Evolutionary conservation across 1,140 invertebrate genomes (phyloP).

Genomic region (Trichomalopsis sarcophagae): DNA sequence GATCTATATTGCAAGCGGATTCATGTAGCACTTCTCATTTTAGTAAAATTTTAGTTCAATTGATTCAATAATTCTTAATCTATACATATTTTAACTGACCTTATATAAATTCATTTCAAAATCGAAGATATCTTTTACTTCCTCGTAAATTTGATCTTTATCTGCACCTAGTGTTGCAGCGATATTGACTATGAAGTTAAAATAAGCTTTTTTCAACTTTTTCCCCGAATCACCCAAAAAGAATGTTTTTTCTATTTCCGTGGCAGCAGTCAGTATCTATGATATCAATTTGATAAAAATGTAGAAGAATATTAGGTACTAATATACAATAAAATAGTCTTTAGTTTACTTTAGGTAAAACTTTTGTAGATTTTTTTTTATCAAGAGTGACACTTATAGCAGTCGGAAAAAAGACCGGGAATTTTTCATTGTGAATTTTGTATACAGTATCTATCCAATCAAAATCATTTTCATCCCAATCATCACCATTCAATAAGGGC

Average conservation of each 20-base stretch:
- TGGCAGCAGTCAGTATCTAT: neutral
- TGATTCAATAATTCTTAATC: no score
- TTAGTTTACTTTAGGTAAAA: neutral
- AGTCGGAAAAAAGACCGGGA: constrained; percentile 92
- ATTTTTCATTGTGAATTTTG: constrained; percentile 85
- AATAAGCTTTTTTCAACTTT: neutral
- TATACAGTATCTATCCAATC: constrained; percentile 88
- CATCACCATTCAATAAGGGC: constrained; percentile 88
- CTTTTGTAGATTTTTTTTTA: neutral
- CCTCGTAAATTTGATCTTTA: constrained; percentile 65
- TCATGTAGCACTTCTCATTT: neutral
- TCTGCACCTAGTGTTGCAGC: constrained; percentile 73
- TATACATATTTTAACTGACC: constrained; percentile 60
- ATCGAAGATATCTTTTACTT: constrained; percentile 77
- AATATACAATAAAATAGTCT: neutral
- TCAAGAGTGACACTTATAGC: constrained; percentile 85
- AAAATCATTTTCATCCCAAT: constrained; percentile 84
- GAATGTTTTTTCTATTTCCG: neutral
- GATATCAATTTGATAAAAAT: neutral
- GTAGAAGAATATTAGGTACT: neutral
- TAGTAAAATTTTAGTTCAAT: neutral
- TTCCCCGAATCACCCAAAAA: neutral
- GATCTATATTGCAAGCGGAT: neutral
- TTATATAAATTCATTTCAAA: constrained; percentile 79
- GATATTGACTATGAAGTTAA: neutral